Percentiles rank a stretch among this genome's conserved stretches.
Conservation (phyloP, 2,888 invertebrate genomes). For the Sarcophaga subvicina region DNA sequence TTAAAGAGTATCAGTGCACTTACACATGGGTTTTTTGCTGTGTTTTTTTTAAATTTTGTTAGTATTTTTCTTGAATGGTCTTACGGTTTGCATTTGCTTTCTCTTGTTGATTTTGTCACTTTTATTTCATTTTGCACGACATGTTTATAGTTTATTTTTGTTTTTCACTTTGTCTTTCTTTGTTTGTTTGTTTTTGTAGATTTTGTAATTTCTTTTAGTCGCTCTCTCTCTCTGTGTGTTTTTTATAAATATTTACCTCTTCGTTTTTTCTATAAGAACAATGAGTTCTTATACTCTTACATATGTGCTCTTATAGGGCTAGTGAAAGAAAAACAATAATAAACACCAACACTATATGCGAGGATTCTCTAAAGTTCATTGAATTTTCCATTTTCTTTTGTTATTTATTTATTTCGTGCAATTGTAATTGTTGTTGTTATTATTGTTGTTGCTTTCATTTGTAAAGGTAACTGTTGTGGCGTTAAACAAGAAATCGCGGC, state of each 20-base stretch:
- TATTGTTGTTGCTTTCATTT: not conserved
- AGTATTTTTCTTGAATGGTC: not conserved
- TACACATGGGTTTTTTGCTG: not conserved
- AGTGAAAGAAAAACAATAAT: slow-evolving; percentile 12
- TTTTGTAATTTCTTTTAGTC: no score
- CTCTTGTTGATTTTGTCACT: slow-evolving; percentile 33
- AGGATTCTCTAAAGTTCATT: slow-evolving; percentile 46
- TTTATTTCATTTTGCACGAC: slow-evolving; percentile 27
- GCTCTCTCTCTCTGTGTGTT: no score
- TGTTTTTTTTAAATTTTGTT: slow-evolving; percentile 14
- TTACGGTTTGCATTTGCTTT: not conserved
- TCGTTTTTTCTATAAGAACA: no score
- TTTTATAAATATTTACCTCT: no score
- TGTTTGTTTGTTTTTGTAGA: not conserved
- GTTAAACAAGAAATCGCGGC: slow-evolving; percentile 24
- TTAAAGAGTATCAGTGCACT: slow-evolving; percentile 39
- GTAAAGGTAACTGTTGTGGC: not conserved
- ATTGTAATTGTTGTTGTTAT: not conserved
- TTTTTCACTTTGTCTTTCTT: slow-evolving; percentile 22
- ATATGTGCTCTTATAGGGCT: not conserved
- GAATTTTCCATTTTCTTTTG: not conserved
- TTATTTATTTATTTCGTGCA: not conserved
- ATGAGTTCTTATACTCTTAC: not conserved
- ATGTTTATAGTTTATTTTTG: slow-evolving; percentile 1
- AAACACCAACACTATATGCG: not conserved